phyloP scores from a whole-genome alignment of 2,888 invertebrate genomes.

The Dynastes maya region DNA sequence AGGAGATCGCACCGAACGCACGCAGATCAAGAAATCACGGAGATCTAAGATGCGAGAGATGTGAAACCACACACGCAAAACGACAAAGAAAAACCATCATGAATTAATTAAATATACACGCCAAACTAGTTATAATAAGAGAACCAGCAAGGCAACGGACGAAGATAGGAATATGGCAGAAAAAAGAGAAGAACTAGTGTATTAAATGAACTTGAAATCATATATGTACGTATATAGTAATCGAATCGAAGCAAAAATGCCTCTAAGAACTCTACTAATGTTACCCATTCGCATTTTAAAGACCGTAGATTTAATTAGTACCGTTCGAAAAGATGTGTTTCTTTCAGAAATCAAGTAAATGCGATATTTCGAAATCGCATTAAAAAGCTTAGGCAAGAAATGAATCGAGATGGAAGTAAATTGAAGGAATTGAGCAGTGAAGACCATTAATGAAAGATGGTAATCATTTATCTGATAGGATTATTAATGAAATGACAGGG shows the following conservation, averaged over 20 bases:
- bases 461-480: too few species aligned
- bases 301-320: too few species aligned
- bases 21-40: background rate
- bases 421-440: too few species aligned
- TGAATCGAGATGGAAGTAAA: too few species aligned
- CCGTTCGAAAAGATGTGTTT: too few species aligned
- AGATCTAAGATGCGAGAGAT: slow-evolving; percentile 3
- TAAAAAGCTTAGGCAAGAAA: too few species aligned
- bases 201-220: background rate
- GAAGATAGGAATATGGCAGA: background rate
- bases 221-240: background rate
- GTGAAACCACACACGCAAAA: slow-evolving; percentile 7
- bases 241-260: background rate
- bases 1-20: background rate
- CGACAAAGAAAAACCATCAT: background rate
- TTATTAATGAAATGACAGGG: too few species aligned
- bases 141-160: background rate
- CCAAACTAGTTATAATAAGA: slow-evolving; percentile 16
- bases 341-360: too few species aligned
- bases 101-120: slow-evolving; percentile 9
- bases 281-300: too few species aligned
- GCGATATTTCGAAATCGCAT: too few species aligned
- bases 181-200: background rate
- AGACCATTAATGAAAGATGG: too few species aligned
- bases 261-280: too few species aligned